phyloP scores from a whole-genome alignment of 1,140 invertebrate genomes.

The Lepidotrigona ventralis region DNA sequence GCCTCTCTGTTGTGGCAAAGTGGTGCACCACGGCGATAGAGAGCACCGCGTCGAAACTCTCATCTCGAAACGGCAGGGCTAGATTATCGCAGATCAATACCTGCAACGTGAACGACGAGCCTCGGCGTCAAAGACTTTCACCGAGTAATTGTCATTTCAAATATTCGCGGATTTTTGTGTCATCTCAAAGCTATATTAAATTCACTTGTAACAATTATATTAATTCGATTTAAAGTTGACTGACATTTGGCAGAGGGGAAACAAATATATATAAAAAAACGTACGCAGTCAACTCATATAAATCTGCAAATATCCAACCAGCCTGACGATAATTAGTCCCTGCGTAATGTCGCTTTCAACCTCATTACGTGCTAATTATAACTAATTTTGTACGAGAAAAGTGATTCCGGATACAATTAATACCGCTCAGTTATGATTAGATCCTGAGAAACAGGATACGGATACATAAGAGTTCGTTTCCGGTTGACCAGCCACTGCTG shows the following conservation, averaged over 20 bases:
- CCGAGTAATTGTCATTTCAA: too few species aligned
- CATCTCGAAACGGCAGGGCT: conserved; percentile 93
- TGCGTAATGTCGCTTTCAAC: background rate
- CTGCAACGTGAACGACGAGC: conserved; percentile 75
- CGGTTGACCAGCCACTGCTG: background rate
- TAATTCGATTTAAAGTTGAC: too few species aligned
- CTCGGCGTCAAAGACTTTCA: too few species aligned
- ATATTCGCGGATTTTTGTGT: too few species aligned
- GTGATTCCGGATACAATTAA: conserved; percentile 23
- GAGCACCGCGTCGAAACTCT: conserved; percentile 95
- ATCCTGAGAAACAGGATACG: conserved; percentile 13
- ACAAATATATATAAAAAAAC: too few species aligned
- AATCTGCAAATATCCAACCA: too few species aligned
- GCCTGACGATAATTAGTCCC: background rate
- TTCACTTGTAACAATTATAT: too few species aligned
- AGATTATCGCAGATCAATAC: conserved; percentile 94
- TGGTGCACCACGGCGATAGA: conserved; percentile 97
- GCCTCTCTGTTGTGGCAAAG: conserved; percentile 94
- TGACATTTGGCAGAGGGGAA: too few species aligned
- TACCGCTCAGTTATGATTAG: background rate
- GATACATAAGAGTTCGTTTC: conserved; percentile 35
- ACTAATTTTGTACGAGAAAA: background rate
- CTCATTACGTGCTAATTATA: background rate
- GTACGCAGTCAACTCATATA: too few species aligned
- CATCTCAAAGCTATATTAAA: too few species aligned